A percentile compares a stretch with the other conserved stretches of the same genome.
phyloP scores from a whole-genome alignment of 35 echinoderm and acorn worm species.

The Anneissia japonica region DNA sequence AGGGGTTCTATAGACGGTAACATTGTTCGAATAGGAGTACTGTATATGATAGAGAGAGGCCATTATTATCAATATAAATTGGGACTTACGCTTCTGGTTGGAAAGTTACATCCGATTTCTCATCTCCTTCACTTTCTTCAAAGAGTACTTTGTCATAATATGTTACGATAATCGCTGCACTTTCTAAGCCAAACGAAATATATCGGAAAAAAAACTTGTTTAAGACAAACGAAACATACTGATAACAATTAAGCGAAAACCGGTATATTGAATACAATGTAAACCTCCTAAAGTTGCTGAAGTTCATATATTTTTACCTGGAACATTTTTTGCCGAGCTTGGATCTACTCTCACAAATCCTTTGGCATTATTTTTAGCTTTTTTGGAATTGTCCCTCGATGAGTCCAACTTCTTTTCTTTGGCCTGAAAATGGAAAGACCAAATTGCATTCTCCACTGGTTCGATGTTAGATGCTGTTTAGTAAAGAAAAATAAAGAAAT shows the following conservation, averaged over 20 bases:
- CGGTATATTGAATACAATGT: too few species aligned
- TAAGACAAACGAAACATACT: too few species aligned
- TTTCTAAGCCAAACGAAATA: not conserved
- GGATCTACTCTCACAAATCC: not conserved
- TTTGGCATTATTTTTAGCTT: not conserved
- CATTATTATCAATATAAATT: too few species aligned
- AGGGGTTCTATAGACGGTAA: too few species aligned
- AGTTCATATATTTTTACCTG: too few species aligned
- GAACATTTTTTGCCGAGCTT: not conserved
- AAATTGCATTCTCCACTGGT: not conserved
- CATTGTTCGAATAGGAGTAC: too few species aligned
- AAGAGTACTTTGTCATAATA: not conserved
- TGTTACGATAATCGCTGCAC: not conserved
- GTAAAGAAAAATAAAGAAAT: not conserved
- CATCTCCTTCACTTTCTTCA: not conserved
- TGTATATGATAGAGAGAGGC: too few species aligned
- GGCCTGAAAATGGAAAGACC: not conserved
- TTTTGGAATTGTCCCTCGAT: not conserved
- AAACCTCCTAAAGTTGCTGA: too few species aligned
- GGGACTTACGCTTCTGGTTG: too few species aligned
- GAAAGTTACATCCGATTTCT: not conserved
- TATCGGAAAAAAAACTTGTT: too few species aligned
- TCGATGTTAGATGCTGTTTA: not conserved
- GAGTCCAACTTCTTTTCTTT: not conserved
- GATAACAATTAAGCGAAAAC: too few species aligned